These are phyloP conservation scores for Drosophila melanosoma DNA, from an alignment of 2,888 invertebrate species.

Conservation along the genomic window DNA sequence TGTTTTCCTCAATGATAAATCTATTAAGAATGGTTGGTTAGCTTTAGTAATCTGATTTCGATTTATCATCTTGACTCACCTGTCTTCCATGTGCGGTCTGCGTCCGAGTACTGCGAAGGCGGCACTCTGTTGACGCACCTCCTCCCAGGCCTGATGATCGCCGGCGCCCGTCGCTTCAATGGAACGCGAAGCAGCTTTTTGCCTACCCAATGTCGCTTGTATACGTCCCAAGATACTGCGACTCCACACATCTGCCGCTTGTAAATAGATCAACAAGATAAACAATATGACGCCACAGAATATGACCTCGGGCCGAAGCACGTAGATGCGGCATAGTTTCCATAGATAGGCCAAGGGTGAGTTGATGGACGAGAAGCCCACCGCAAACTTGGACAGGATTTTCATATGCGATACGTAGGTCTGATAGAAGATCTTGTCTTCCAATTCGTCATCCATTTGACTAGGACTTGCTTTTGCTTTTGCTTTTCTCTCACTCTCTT, in stretches of 20 bases:
- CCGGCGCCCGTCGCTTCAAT: conserved; percentile 77
- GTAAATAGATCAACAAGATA: conserved; percentile 91
- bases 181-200: conserved; percentile 73
- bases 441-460: conserved; percentile 95
- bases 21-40: conserved; percentile 48
- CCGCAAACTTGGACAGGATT: conserved; percentile 91
- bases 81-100: conserved; percentile 96
- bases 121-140: conserved; percentile 90
- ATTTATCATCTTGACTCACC: conserved; percentile 83
- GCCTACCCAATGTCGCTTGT: conserved; percentile 83
- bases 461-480: conserved; percentile 9
- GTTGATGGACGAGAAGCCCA: conserved; percentile 91
- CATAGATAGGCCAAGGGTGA: conserved; percentile 91
- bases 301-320: conserved; percentile 92
- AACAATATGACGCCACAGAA: conserved; percentile 90
- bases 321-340: conserved; percentile 91
- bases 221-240: conserved; percentile 88
- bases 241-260: conserved; percentile 93
- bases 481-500: not conserved
- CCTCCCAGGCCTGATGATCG: conserved; percentile 90
- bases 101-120: conserved; percentile 96
- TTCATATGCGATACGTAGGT: conserved; percentile 94
- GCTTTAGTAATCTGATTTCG: not conserved
- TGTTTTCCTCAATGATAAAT: conserved; percentile 94
- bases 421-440: conserved; percentile 94